phyloP scores from a whole-genome alignment of 2,113 vertebrate genomes.

The Chloropsis cyanopogon region DNA sequence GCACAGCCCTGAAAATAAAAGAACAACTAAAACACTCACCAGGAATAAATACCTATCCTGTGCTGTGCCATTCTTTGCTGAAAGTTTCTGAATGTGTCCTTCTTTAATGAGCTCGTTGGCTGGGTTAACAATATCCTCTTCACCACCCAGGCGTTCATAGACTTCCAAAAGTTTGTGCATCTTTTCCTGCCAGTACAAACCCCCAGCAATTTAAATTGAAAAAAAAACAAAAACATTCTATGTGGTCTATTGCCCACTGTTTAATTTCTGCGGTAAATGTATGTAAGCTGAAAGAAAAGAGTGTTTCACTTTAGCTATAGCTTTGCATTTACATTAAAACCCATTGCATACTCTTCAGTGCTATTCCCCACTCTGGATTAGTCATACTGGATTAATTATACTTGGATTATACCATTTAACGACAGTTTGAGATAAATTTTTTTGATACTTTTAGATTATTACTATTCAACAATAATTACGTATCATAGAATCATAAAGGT shows the following conservation, averaged over 20 bases:
- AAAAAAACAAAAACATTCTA: background rate
- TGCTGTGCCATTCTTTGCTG: slow-evolving; percentile 91
- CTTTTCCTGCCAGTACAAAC: slow-evolving; percentile 82
- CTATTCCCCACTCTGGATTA: background rate
- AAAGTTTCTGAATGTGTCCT: slow-evolving; percentile 95
- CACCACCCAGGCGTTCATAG: slow-evolving; percentile 90
- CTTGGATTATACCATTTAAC: background rate
- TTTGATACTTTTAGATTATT: background rate
- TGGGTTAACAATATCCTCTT: slow-evolving; percentile 96
- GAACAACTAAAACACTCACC: slow-evolving; percentile 72
- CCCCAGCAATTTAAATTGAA: background rate
- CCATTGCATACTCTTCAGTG: background rate
- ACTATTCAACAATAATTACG: background rate
- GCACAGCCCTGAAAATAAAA: background rate
- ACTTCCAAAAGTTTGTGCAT: slow-evolving; percentile 97
- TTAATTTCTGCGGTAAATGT: background rate
- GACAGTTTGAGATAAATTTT: background rate
- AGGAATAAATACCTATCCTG: slow-evolving; percentile 95
- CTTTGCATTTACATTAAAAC: background rate
- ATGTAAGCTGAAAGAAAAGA: background rate
- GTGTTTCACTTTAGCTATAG: background rate
- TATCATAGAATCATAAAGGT: background rate
- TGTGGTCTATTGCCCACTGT: background rate
- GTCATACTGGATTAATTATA: background rate
- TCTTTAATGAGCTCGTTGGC: slow-evolving; percentile 98